Percentiles rank a stretch among this genome's conserved stretches.
phyloP scores from a whole-genome alignment of 2,113 vertebrate species.

The Platichthys flesus region DNA sequence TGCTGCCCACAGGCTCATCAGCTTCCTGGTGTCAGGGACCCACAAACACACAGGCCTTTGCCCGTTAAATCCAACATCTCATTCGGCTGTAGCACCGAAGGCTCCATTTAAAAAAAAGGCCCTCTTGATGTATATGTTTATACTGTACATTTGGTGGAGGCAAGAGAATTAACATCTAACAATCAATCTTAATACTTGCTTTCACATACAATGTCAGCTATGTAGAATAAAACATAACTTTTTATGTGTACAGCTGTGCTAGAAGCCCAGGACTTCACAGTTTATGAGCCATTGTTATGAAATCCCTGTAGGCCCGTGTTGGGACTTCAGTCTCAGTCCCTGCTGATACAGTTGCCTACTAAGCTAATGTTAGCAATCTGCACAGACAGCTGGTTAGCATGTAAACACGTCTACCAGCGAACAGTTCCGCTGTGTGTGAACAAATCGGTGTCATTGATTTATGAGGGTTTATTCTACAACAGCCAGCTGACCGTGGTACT shows the following conservation, averaged over 20 bases:
- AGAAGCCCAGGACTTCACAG: not conserved
- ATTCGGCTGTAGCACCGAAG: not conserved
- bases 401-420: not conserved
- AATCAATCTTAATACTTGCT: not conserved
- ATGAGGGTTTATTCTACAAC: not conserved
- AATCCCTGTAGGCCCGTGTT: constrained; percentile 57
- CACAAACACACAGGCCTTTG: not conserved
- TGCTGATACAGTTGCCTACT: constrained; percentile 42
- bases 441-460: constrained; percentile 7
- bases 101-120: not conserved
- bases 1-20: not conserved
- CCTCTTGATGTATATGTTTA: not conserved
- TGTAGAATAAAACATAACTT: not conserved
- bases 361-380: constrained; percentile 30
- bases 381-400: not conserved
- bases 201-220: not conserved
- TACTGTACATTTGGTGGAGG: not conserved
- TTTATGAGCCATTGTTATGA: constrained; percentile 63
- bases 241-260: not conserved
- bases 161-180: not conserved
- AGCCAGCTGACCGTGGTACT: not conserved
- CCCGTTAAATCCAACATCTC: not conserved
- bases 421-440: not conserved
- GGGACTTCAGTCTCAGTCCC: constrained; percentile 41
- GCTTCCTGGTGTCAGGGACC: constrained; percentile 9